Conservation (phyloP, 1,140 invertebrate species). For the Solenopsis invicta region DNA sequence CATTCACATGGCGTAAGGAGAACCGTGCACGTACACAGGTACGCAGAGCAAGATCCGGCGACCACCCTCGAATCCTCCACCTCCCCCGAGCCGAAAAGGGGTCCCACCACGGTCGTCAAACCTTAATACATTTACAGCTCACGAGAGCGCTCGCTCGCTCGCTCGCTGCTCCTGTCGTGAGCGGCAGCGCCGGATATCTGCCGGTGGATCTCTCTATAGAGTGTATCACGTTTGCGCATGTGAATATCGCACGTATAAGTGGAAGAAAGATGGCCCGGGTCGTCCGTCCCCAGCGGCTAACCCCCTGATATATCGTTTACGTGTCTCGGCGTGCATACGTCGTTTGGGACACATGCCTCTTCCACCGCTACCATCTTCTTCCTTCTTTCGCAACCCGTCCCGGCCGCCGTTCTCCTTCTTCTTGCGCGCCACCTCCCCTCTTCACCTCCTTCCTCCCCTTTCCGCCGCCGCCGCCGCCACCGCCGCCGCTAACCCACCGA, state of each 20-base stretch:
- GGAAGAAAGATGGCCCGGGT: slow-evolving; percentile 86
- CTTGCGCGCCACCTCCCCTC: neutral
- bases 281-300: slow-evolving; percentile 87
- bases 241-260: slow-evolving; percentile 85
- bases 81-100: slow-evolving; percentile 60
- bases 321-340: slow-evolving; percentile 86
- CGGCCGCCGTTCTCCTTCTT: slow-evolving; percentile 27
- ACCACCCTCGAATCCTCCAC: slow-evolving; percentile 49
- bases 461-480: neutral
- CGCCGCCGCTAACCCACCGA: slow-evolving; percentile 33
- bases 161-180: slow-evolving; percentile 72
- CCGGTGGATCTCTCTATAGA: slow-evolving; percentile 82
- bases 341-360: slow-evolving; percentile 86
- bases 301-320: slow-evolving; percentile 87
- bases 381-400: slow-evolving; percentile 45
- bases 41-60: slow-evolving; percentile 60
- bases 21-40: slow-evolving; percentile 68
- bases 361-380: slow-evolving; percentile 69
- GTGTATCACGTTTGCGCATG: slow-evolving; percentile 85
- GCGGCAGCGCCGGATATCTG: slow-evolving; percentile 77
- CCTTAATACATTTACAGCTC: slow-evolving; percentile 87
- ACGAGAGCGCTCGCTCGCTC: slow-evolving; percentile 76
- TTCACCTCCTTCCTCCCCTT: slow-evolving; percentile 8
- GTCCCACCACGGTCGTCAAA: slow-evolving; percentile 86
- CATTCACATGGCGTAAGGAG: slow-evolving; percentile 44